These are phyloP conservation scores for human (Homo sapiens) DNA, from an alignment of 2,113 vertebrate species.

Conservation along the genomic window DNA sequence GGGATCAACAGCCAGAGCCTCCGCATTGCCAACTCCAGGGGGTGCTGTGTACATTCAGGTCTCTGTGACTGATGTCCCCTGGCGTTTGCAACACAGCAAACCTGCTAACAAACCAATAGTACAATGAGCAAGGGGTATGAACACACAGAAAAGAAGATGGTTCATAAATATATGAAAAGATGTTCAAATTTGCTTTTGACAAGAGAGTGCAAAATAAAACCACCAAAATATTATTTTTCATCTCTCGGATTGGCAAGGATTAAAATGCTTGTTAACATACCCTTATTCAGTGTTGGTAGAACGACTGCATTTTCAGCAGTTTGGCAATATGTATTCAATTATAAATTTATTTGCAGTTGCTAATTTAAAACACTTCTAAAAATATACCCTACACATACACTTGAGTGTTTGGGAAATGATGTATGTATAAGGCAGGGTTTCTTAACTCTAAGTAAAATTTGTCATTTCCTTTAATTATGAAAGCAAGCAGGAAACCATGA, in stretches of 20 bases:
- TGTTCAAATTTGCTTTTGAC: neutral
- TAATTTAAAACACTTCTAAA: slow-evolving; percentile 28
- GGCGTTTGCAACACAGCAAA: neutral
- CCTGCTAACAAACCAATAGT: neutral
- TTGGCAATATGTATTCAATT: neutral
- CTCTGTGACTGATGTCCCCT: accelerated
- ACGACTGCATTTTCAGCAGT: neutral
- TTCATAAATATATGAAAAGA: neutral
- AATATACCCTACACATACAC: neutral
- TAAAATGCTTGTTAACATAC: neutral
- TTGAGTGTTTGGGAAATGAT: neutral
- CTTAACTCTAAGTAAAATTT: neutral
- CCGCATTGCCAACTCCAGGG: neutral
- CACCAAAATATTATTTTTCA: neutral
- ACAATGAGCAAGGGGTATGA: neutral
- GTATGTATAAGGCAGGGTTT: neutral
- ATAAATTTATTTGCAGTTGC: neutral
- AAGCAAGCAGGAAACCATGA: neutral
- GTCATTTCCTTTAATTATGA: slow-evolving; percentile 21
- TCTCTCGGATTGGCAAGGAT: neutral
- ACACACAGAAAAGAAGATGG: neutral
- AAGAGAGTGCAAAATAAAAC: neutral
- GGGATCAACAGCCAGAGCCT: neutral
- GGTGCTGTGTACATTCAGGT: neutral
- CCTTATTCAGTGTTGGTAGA: neutral